These are phyloP conservation scores for Dicrurus megarhynchus DNA, from an alignment of 2,113 vertebrate genomes.

Conservation along the genomic window DNA sequence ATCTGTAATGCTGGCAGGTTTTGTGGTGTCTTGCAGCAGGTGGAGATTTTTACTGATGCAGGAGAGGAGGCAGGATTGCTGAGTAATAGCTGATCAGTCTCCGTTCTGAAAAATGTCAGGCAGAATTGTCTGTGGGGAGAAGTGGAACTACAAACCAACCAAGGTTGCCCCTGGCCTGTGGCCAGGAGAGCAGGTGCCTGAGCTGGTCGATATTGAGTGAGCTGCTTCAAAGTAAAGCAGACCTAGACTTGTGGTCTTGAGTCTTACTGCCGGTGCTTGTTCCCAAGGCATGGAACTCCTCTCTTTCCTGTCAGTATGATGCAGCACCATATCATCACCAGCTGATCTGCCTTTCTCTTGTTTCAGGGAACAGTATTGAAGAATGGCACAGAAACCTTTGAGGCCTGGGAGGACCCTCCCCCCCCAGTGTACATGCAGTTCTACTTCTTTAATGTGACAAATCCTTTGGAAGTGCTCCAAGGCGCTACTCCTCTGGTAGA, in stretches of 20 bases:
- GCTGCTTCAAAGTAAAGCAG: neutral
- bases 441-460: conserved; percentile 93
- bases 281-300: neutral
- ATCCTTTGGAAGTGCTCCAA: conserved; percentile 78
- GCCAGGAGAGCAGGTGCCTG: neutral
- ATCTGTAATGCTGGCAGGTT: rapidly evolving
- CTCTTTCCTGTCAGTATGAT: neutral
- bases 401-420: conserved; percentile 87
- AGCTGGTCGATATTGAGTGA: neutral
- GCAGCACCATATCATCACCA: neutral
- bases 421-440: conserved; percentile 90
- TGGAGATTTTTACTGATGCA: neutral
- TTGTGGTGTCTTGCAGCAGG: neutral
- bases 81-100: neutral
- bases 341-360: neutral
- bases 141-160: neutral
- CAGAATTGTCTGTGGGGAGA: neutral
- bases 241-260: neutral
- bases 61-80: neutral
- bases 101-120: neutral
- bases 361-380: conserved; percentile 85
- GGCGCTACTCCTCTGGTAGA: conserved; percentile 80
- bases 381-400: conserved; percentile 86
- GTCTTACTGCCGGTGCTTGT: neutral
- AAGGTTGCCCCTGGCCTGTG: neutral